Evolutionary conservation across 1,140 invertebrate species (phyloP).

Genomic region (Halesus radiatus): DNA sequence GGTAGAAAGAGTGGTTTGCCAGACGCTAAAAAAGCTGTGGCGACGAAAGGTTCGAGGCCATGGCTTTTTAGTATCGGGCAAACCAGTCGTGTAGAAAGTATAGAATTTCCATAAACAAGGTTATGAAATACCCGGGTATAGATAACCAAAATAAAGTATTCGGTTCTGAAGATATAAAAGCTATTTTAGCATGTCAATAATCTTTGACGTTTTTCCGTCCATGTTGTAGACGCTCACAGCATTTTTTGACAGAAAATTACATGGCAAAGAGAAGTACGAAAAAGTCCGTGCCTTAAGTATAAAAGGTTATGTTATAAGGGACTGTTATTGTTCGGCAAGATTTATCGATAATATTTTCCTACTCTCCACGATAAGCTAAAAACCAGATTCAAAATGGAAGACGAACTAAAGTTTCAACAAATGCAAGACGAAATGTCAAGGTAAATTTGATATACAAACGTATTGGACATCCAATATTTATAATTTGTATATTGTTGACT

Average conservation of each 20-base stretch:
- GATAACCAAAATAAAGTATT: background rate
- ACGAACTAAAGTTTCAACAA: slow-evolving; percentile 72
- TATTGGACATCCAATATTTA: slow-evolving; percentile 27
- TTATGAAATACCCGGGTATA: background rate
- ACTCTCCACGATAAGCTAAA: background rate
- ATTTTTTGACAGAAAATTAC: too few relatives aligned
- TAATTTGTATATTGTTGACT: slow-evolving; percentile 10
- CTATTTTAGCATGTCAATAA: background rate
- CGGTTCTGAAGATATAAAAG: background rate
- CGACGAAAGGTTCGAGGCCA: too few relatives aligned
- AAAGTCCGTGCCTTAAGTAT: too few relatives aligned
- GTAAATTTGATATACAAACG: slow-evolving; percentile 63
- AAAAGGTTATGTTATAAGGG: background rate
- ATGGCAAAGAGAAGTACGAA: too few relatives aligned
- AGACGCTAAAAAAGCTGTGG: too few relatives aligned
- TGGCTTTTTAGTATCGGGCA: too few relatives aligned
- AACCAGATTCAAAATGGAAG: slow-evolving; percentile 51
- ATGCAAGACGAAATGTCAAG: slow-evolving; percentile 90
- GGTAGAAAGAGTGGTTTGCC: too few relatives aligned
- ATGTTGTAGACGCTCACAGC: too few relatives aligned
- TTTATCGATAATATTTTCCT: background rate
- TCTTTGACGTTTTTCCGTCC: too few relatives aligned
- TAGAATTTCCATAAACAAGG: background rate
- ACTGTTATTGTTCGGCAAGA: background rate
- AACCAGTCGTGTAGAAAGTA: too few relatives aligned